Evolutionary conservation across 2,113 vertebrate genomes (phyloP).

Genomic region (Pseudonaja textilis): DNA sequence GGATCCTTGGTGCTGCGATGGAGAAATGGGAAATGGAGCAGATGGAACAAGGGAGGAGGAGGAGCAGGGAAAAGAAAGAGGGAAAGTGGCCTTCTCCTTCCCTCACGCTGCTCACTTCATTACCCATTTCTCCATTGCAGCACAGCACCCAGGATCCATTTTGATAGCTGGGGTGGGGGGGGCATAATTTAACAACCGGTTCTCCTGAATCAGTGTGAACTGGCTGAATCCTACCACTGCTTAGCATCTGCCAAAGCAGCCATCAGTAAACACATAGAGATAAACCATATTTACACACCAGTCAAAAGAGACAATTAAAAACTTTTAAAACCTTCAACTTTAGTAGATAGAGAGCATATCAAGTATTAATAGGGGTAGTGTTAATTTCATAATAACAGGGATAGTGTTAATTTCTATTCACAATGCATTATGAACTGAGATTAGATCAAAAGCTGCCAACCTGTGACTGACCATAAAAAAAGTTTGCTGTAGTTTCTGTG

Average conservation of each 20-base stretch:
- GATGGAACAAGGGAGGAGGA: too few relatives aligned
- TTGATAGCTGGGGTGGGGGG: too few relatives aligned
- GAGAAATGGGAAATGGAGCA: too few relatives aligned
- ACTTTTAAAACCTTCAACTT: background rate
- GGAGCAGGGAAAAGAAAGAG: too few relatives aligned
- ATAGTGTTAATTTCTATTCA: background rate
- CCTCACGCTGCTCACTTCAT: accelerated
- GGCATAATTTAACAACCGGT: too few relatives aligned
- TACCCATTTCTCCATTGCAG: too few relatives aligned
- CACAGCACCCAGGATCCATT: too few relatives aligned
- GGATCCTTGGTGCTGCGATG: too few relatives aligned
- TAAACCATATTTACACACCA: background rate
- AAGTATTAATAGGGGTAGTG: background rate
- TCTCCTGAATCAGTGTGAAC: too few relatives aligned
- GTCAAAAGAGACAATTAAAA: background rate
- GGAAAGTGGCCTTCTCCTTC: too few relatives aligned
- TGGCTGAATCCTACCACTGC: too few relatives aligned
- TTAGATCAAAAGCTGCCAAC: background rate
- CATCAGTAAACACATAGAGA: background rate
- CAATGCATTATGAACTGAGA: background rate
- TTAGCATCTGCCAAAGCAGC: background rate
- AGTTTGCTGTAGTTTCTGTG: background rate
- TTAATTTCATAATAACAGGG: background rate
- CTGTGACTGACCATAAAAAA: background rate
- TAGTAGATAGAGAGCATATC: background rate